Evolutionary conservation across 2,888 invertebrate genomes (phyloP).

Genomic region (Liodrosophila aerea): DNA sequence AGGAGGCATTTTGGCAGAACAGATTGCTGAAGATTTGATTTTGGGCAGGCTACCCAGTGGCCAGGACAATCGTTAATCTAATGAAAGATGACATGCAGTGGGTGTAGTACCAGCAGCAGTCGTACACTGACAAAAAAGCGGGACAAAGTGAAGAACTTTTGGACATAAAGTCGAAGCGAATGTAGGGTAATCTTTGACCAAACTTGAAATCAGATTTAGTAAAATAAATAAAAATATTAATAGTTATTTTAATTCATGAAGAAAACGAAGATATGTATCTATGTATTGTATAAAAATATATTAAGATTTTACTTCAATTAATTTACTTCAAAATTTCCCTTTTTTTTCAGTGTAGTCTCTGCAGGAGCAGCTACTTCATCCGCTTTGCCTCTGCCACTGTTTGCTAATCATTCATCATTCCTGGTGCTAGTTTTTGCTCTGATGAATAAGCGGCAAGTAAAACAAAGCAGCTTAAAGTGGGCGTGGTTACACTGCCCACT

Average conservation of each 20-base stretch:
- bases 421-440: conserved; percentile 31
- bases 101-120: conserved; percentile 4
- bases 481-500: background rate
- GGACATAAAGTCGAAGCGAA: too few species aligned
- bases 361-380: conserved; percentile 28
- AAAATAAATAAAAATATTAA: too few species aligned
- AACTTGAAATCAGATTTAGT: too few species aligned
- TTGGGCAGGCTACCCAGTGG: conserved; percentile 52
- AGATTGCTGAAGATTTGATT: conserved; percentile 74
- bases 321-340: too few species aligned
- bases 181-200: too few species aligned
- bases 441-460: conserved; percentile 64
- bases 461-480: conserved; percentile 28
- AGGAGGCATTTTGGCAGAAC: conserved; percentile 60
- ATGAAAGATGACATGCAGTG: conserved; percentile 70
- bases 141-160: too few species aligned
- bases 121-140: background rate
- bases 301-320: too few species aligned
- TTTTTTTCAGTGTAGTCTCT: background rate
- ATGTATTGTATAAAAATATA: too few species aligned
- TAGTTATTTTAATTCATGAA: too few species aligned
- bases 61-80: conserved; percentile 70
- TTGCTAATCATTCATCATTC: conserved; percentile 66
- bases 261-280: too few species aligned
- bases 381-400: conserved; percentile 44